Evolutionary conservation across 2,113 vertebrate genomes (phyloP), one percentile per base, ranked within the genome.

Genomic region (Cyanistes caeruleus): DNA sequence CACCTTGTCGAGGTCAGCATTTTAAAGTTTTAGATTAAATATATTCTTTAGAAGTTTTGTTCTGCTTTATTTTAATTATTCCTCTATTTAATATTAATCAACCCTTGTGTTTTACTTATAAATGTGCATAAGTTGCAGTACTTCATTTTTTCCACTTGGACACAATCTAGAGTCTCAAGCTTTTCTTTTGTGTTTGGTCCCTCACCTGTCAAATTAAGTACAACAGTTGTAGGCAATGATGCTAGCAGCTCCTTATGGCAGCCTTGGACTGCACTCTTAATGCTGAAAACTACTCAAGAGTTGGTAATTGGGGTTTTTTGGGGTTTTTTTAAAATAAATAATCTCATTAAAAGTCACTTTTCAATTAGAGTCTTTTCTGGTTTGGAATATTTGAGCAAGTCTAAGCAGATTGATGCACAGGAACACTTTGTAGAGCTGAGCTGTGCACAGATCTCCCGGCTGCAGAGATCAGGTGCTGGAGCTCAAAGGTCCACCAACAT

Each of bases 371-470:
- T 19, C 25, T 62, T 39, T 41, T 39, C 18, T 52, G 18, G 31
- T 39, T 68, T 41, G 25, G 23, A 51, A 25, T 27, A 59, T 25
- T 16, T 48, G 23, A 33, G 21, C 33, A 52, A 43, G 21, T 33
- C 59, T 48, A 19, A 44, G 15, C 33, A 52, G 24, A 37, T 1
- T 33, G 23, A 48, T 44, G 35, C 13, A 24, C 5, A 5, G 0
- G 11, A 67, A 37, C 77, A 27, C 19, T 7, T 1, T 0, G 3
- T 1, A 9, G 20, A 89, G n/a, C 43, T n/a, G 64, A 74, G 21
- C 21, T 23, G 25, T 48, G 77, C 43, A 8, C 6, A 44, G 27
- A 23, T 6, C 22, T 48, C 55, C 21, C 12, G 23, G 41, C 53
- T 52, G 51, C 76, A 58, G 51, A 46, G 25, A 12, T 46, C 28